Base-by-base conservation (phyloP, 2,113 vertebrate species). In the Rousettus leschenaultii region DNA sequence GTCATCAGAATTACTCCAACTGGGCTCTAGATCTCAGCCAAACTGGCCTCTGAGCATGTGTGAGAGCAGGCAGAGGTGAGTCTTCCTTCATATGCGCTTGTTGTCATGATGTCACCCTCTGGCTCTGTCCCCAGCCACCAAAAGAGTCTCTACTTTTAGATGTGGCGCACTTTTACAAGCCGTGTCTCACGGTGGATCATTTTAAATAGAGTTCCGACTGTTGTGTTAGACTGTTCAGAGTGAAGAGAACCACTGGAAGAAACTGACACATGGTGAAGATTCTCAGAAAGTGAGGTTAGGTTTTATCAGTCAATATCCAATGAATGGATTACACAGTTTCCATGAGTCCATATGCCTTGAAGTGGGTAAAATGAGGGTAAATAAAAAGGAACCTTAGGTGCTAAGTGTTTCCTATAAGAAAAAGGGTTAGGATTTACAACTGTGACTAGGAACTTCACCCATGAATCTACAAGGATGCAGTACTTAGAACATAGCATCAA, bases 401-500 rank as follows among this genome's bases (percentile, higher is more conserved):
- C 57, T 48, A 12, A 89, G 33, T 10, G 11, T 66, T 86, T 74
- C 68, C 48, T 48, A 57, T 92, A 57, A 70, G 61, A 51, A 71
- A 48, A 63, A 86, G 26, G 35, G 18, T 33, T 82, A 73, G 66
- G n/a, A 45, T 86, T 86, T 68, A 71, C 83, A 86, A 51, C 12
- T 53, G 38, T 85, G 43, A 19, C 19, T 70, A 61, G 28, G 48
- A 86, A 33, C 38, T 74, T 87, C 6, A 26, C 21, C 65, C 28
- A 30, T 61, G 43, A 88, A 26, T 28, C 48, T 30, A 11, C 5
- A 65, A 48, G 59, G 43, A 65, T 12, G 48, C 33, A 48, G 38
- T 91, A 66, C 43, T 93, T 40, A 80, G 48, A 87, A 88, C 21
- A 43, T 26, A 15, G 63, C 22, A 57, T 84, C 75, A 93, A 91